Conservation (phyloP, 2,113 vertebrate genomes). For the Haemorhous mexicanus region DNA sequence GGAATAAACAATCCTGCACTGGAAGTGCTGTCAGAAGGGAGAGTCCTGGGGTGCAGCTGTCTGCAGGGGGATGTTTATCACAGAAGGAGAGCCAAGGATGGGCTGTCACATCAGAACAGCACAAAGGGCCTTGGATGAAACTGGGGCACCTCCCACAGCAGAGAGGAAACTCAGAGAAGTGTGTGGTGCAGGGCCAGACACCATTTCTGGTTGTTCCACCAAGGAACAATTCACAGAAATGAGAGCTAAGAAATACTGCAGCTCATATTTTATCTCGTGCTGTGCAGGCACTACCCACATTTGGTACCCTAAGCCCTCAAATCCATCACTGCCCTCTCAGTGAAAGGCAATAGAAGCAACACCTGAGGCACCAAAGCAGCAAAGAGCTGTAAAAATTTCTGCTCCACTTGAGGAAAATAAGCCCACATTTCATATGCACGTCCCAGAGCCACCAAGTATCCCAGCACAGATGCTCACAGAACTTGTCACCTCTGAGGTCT, state of each 20-base stretch:
- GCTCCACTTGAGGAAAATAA: background rate
- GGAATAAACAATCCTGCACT: constrained; percentile 47
- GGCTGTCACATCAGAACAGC: background rate
- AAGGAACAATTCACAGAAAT: background rate
- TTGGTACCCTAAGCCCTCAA: background rate
- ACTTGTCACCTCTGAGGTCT: background rate
- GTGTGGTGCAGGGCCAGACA: background rate
- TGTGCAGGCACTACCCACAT: background rate
- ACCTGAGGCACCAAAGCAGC: background rate
- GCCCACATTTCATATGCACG: background rate
- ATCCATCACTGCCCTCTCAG: background rate
- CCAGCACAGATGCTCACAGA: background rate
- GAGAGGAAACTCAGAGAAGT: background rate
- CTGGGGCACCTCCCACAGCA: background rate
- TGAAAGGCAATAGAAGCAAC: background rate
- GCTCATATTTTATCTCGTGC: background rate
- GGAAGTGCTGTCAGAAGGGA: background rate
- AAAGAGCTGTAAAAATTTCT: background rate
- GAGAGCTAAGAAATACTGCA: background rate
- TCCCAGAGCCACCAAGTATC: background rate
- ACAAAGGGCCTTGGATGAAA: background rate
- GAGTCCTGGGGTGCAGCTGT: background rate
- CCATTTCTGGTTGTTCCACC: background rate
- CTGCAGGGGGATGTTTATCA: background rate
- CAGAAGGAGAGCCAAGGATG: background rate